Evolutionary conservation across 2,113 vertebrate species (phyloP).

Genomic region (Callopanchax toddi): DNA sequence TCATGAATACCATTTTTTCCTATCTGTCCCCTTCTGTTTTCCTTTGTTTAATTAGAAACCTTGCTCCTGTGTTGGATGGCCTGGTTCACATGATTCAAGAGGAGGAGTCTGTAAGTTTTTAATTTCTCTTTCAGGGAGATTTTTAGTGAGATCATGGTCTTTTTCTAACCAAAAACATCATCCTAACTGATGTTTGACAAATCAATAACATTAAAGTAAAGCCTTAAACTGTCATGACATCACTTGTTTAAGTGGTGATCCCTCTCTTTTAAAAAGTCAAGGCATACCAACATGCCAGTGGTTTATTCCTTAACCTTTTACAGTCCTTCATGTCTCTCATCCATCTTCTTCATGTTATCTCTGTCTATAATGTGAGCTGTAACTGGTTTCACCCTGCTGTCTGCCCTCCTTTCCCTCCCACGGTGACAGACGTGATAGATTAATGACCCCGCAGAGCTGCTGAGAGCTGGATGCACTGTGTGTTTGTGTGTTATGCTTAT

Average conservation of each 20-base stretch:
- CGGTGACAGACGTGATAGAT: constrained; percentile 27
- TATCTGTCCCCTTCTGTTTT: not conserved
- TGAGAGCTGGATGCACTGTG: constrained; percentile 27
- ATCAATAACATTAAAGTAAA: constrained; percentile 11
- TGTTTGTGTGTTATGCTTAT: constrained; percentile 14
- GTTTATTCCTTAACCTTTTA: not conserved
- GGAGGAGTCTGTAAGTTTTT: constrained; percentile 93
- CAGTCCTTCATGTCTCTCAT: constrained; percentile 1
- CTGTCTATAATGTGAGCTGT: constrained; percentile 25
- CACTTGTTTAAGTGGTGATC: not conserved
- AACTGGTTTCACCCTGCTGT: constrained; percentile 25
- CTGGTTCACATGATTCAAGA: constrained; percentile 99
- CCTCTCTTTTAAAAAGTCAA: not conserved
- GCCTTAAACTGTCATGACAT: not conserved
- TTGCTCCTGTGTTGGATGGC: constrained; percentile 93
- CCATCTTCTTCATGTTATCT: constrained; percentile 24
- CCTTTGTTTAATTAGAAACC: constrained; percentile 84
- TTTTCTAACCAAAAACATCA: not conserved
- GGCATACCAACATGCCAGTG: not conserved
- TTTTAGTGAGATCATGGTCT: not conserved
- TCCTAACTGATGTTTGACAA: not conserved
- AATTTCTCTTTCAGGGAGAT: constrained; percentile 4
- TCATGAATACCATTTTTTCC: not conserved
- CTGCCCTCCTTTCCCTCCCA: constrained; percentile 25
- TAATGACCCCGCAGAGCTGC: constrained; percentile 22